Conservation (phyloP, 2,888 invertebrate species). For the Drosophila kanekoi region DNA sequence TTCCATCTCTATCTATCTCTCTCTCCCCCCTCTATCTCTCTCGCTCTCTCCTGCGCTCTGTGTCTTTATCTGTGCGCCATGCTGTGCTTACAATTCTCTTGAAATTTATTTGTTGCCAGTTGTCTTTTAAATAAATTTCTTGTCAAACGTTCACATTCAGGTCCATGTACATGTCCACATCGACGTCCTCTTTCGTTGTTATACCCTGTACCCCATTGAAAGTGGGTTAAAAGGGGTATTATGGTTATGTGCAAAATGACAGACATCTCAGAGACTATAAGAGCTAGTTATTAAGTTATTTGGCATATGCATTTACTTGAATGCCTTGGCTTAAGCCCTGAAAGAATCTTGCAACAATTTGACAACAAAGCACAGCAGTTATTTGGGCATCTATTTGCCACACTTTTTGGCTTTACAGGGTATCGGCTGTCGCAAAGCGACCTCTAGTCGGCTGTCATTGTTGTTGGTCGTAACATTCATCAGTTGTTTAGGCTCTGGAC, state of each 20-base stretch:
- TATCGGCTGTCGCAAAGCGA: background rate
- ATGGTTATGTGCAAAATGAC: background rate
- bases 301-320: too few relatives aligned
- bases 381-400: too few relatives aligned
- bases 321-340: too few relatives aligned
- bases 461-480: slow-evolving; percentile 63
- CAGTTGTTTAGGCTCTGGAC: slow-evolving; percentile 65
- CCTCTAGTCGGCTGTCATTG: slow-evolving; percentile 1
- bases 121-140: slow-evolving; percentile 81
- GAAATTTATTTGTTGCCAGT: slow-evolving; percentile 80
- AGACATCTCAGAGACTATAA: too few relatives aligned
- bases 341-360: too few relatives aligned
- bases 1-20: background rate
- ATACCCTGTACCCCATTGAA: slow-evolving; percentile 1
- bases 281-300: too few relatives aligned
- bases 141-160: slow-evolving; percentile 68
- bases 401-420: background rate
- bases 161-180: slow-evolving; percentile 17
- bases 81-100: slow-evolving; percentile 54
- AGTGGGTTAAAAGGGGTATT: slow-evolving; percentile 1
- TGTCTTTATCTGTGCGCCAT: slow-evolving; percentile 19
- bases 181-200: slow-evolving; percentile 19
- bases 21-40: background rate
- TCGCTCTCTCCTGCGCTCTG: background rate
- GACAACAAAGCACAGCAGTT: too few relatives aligned